Evolutionary conservation across 1,140 invertebrate genomes (phyloP).

Genomic region (Physella acuta): DNA sequence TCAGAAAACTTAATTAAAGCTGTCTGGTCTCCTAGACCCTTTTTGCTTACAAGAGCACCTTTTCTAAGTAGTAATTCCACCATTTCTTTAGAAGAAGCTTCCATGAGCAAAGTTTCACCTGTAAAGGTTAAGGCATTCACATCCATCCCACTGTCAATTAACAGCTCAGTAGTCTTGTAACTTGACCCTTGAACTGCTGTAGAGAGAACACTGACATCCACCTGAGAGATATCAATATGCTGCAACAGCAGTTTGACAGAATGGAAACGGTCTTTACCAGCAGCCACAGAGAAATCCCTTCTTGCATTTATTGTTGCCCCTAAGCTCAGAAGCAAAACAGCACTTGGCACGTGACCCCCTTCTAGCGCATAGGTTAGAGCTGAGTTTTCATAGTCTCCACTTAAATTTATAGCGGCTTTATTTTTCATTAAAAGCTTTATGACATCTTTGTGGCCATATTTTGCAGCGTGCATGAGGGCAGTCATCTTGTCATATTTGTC

Average conservation of each 20-base stretch:
- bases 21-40: too few relatives aligned
- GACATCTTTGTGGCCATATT: slow-evolving; percentile 29
- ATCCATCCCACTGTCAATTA: slow-evolving; percentile 42
- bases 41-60: neutral
- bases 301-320: neutral
- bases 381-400: slow-evolving; percentile 30
- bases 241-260: neutral
- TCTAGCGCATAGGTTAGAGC: slow-evolving; percentile 48
- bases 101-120: slow-evolving; percentile 37
- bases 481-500: slow-evolving; percentile 12
- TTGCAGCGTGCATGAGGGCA: slow-evolving; percentile 33
- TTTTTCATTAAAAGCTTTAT: slow-evolving; percentile 32
- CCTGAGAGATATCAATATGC: neutral
- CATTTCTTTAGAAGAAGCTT: neutral
- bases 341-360: slow-evolving; percentile 32
- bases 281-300: neutral
- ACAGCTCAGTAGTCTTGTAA: slow-evolving; percentile 19
- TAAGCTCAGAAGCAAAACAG: neutral
- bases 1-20: too few relatives aligned
- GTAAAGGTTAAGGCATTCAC: slow-evolving; percentile 50
- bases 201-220: neutral
- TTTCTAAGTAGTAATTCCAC: neutral
- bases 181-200: neutral
- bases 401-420: slow-evolving; percentile 38
- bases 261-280: neutral